Evolutionary conservation across 2,888 invertebrate species (phyloP).

Genomic region (Heteropelma amictum): DNA sequence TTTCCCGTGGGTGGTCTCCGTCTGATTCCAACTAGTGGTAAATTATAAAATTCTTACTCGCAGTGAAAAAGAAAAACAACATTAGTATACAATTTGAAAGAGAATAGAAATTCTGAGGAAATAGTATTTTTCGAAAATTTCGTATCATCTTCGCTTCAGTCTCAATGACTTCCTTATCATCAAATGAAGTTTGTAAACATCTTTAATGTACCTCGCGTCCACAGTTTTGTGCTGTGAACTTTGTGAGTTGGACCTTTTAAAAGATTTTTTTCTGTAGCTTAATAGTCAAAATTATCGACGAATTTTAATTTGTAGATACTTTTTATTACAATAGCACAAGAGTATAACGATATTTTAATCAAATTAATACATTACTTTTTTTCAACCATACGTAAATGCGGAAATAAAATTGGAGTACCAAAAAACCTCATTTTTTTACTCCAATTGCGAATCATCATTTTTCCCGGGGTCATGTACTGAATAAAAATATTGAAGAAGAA

Average conservation of each 20-base stretch:
- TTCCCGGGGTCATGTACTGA: constrained; percentile 34
- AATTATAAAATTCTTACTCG: constrained; percentile 21
- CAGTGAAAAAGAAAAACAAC: not conserved
- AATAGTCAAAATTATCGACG: too few species aligned
- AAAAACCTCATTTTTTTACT: not conserved
- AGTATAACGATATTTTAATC: too few species aligned
- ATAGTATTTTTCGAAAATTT: not conserved
- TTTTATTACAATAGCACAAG: too few species aligned
- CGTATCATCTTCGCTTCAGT: not conserved
- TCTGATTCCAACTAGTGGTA: not conserved
- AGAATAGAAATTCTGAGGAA: not conserved
- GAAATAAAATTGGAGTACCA: not conserved
- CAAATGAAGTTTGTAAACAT: too few species aligned
- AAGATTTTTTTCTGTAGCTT: too few species aligned
- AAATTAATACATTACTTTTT: too few species aligned
- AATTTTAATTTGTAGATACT: too few species aligned
- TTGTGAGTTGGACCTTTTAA: too few species aligned
- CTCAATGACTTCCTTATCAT: too few species aligned
- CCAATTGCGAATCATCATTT: constrained; percentile 43
- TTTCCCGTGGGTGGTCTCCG: constrained; percentile 72
- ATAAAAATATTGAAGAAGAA: not conserved
- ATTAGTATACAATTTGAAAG: not conserved
- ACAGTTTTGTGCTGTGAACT: too few species aligned
- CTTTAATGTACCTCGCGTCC: too few species aligned
- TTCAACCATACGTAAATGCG: not conserved